phyloP scores from a whole-genome alignment of 2,888 invertebrate genomes.

The Hydroisotoma schaefferi region DNA sequence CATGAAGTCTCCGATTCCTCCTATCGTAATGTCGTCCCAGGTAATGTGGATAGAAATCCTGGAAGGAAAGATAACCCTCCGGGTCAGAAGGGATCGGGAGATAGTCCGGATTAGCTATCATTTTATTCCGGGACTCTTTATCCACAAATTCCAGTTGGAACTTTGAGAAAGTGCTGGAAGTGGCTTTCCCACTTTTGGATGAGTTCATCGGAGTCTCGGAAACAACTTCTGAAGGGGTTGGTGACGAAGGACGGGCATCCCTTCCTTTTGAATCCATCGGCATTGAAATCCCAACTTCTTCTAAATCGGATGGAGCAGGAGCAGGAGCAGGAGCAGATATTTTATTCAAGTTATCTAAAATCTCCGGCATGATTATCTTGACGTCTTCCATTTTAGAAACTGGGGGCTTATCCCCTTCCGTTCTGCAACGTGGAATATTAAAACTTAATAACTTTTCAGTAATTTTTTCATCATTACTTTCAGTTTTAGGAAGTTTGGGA shows the following conservation, averaged over 20 bases:
- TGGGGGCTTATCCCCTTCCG: too few species aligned
- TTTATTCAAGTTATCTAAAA: too few species aligned
- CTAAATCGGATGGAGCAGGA: too few species aligned
- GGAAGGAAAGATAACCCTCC: not conserved
- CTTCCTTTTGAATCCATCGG: not conserved
- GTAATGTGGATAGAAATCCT: not conserved
- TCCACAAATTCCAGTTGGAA: not conserved
- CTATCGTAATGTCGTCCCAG: not conserved
- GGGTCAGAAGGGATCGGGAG: not conserved
- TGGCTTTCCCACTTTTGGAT: not conserved
- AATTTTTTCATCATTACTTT: too few species aligned
- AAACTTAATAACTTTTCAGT: too few species aligned
- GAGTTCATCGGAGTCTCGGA: not conserved
- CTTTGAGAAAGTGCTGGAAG: too few species aligned
- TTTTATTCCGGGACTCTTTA: not conserved
- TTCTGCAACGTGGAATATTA: too few species aligned
- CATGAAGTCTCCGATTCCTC: not conserved
- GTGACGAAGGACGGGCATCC: not conserved
- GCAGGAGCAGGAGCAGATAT: too few species aligned
- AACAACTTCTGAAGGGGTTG: not conserved
- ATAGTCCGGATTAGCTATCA: not conserved
- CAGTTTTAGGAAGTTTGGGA: too few species aligned
- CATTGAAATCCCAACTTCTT: too few species aligned
- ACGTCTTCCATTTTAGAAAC: too few species aligned
- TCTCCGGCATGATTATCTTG: too few species aligned